Evolutionary conservation across 1,140 invertebrate genomes (phyloP).

Genomic region (Drosophila sp.): DNA sequence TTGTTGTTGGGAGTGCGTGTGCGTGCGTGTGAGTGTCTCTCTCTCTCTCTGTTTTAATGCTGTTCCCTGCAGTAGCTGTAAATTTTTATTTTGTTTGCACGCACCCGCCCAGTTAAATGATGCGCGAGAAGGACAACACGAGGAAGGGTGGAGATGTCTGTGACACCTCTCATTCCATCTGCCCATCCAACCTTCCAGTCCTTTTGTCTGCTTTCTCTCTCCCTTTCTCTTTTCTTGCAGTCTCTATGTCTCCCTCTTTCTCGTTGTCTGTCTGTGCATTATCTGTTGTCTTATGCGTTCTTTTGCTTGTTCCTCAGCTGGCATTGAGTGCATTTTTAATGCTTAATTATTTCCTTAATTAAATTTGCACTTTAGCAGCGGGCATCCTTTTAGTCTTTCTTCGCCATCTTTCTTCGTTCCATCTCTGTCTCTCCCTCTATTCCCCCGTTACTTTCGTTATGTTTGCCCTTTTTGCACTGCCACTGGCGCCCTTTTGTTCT

Average conservation of each 20-base stretch:
- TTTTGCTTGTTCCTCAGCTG: constrained; percentile 36
- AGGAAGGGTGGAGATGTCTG: not conserved
- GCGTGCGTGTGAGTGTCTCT: too few relatives aligned
- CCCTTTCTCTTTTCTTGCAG: not conserved
- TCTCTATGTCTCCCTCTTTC: not conserved
- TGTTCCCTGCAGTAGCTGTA: constrained; percentile 47
- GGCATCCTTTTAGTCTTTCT: constrained; percentile 8
- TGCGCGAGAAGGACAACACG: constrained; percentile 25
- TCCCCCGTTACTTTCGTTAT: not conserved
- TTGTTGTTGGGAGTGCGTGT: not conserved
- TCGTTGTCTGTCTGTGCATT: constrained; percentile 12
- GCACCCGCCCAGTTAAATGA: constrained; percentile 55
- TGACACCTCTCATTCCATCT: not conserved
- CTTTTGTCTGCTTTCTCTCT: not conserved
- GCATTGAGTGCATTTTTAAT: constrained; percentile 72
- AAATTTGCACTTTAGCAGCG: constrained; percentile 59
- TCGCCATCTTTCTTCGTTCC: not conserved
- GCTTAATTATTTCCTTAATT: constrained; percentile 82
- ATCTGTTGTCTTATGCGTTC: constrained; percentile 19
- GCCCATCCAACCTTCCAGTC: constrained; percentile 20
- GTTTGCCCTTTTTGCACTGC: not conserved
- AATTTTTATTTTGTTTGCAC: constrained; percentile 58
- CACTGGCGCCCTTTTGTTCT: constrained; percentile 1
- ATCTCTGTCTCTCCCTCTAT: not conserved
- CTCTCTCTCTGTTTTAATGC: constrained; percentile 32